Conservation (phyloP, 2,888 invertebrate species). For the Hypercompe scribonia region DNA sequence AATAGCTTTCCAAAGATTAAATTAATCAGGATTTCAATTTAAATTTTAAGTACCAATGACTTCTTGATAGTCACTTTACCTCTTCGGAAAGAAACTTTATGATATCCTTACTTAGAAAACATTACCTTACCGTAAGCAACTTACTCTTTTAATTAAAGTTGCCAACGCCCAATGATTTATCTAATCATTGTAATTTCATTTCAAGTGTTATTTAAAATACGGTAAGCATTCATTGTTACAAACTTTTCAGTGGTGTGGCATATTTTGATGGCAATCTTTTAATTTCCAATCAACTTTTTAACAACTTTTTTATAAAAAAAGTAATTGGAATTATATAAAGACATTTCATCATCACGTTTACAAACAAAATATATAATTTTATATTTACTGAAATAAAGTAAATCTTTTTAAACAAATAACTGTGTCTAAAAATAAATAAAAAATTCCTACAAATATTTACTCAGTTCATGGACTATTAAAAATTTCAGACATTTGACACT, state of each 20-base stretch:
- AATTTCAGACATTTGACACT: too few relatives aligned
- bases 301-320: too few relatives aligned
- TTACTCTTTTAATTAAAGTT: neutral
- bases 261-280: slow-evolving; percentile 4
- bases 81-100: neutral
- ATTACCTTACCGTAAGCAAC: neutral
- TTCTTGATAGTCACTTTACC: neutral
- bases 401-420: neutral
- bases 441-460: neutral
- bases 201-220: neutral
- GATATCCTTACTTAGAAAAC: neutral
- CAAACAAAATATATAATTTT: neutral
- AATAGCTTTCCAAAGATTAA: neutral
- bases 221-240: neutral
- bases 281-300: too few relatives aligned
- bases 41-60: neutral
- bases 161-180: slow-evolving; percentile 1
- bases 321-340: slow-evolving; percentile 4
- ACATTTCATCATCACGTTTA: slow-evolving; percentile 1
- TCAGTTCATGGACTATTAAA: neutral
- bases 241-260: slow-evolving; percentile 3
- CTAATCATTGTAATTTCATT: slow-evolving; percentile 5
- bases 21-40: neutral
- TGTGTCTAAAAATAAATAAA: neutral
- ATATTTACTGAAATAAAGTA: neutral